Evolutionary conservation across 2,797 vertebrate genomes (phyloP).

Genomic region (Holocentrus rufus): DNA sequence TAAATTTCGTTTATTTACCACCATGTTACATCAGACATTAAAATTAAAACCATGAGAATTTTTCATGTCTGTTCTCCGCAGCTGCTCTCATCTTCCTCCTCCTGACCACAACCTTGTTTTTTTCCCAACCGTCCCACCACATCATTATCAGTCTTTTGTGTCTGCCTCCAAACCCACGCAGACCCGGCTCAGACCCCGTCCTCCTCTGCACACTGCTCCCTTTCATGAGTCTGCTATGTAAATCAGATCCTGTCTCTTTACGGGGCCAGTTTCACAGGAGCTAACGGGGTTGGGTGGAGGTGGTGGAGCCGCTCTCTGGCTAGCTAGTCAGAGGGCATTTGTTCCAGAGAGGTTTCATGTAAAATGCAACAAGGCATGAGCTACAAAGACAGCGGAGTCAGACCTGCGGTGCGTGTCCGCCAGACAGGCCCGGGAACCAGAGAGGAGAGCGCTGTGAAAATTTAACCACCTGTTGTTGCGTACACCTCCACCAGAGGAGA

Average conservation of each 20-base stretch:
- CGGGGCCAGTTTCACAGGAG: constrained; percentile 48
- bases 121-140: constrained; percentile 30
- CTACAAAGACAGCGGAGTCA: constrained; percentile 55
- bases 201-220: constrained; percentile 30
- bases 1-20: not conserved
- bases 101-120: constrained; percentile 9
- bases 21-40: not conserved
- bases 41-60: constrained; percentile 17
- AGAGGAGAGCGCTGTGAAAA: constrained; percentile 51
- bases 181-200: constrained; percentile 42
- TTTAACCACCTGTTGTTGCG: constrained; percentile 47
- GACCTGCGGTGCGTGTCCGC: constrained; percentile 50
- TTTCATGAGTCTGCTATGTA: constrained; percentile 56
- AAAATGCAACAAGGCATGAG: constrained; percentile 66
- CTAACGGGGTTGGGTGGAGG: not conserved
- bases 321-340: constrained; percentile 61
- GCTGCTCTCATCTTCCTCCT: not conserved
- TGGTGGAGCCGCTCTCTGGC: constrained; percentile 17
- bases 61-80: not conserved
- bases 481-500: constrained; percentile 36
- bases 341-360: constrained; percentile 65
- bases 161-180: constrained; percentile 49
- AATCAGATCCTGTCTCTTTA: constrained; percentile 51
- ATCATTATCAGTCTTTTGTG: constrained; percentile 57
- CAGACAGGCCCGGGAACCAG: constrained; percentile 47